Evolutionary conservation across 2,797 vertebrate genomes (phyloP), one percentile per base, ranked within the genome.

Genomic region (Typhlichthys subterraneus): DNA sequence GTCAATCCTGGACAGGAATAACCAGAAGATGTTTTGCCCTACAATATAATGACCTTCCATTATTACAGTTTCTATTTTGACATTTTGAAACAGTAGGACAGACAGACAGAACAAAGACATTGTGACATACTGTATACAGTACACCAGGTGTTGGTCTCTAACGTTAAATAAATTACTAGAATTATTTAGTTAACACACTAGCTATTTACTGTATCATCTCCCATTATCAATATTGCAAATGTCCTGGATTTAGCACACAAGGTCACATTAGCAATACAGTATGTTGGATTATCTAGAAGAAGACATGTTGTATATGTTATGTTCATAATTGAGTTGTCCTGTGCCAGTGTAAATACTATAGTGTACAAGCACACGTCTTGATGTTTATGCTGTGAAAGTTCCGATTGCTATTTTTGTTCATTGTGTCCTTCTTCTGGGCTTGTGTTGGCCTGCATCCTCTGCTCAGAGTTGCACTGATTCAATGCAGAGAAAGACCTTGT

Each of bases 321-420:
- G 48, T 84, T 60, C 64, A 45, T 49, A 57, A 4, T 73, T 70
- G 46, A 61, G 8, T 67, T 82, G 56, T 52, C 1, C 2, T 68
- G 42, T 80, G 63, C 23, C 56, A 13, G 5, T 84, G 61, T 81
- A 82, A 70, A 77, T 79, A 23, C 23, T 23, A 23, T 23, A 23
- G 23, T 23, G 23, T 23, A 84, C 49, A 33, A 83, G 73, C 73
- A 65, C 64, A 73, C 67, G 63, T 51, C 69, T 77, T 69, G 68
- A 73, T 81, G 80, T 85, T 75, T 76, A 76, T 72, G 69, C 85
- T 88, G 79, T 89, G 80, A 88, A 88, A 82, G 69, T 69, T 83
- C 64, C 19, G 63, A 72, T 69, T 49, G 67, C 79, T 58, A 33
- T 82, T 80, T 83, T 83, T 84, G 71, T 69, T 75, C 15, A 82